A percentile compares a stretch with the other conserved stretches of the same genome.
These are phyloP conservation scores for Andrena dorsata DNA, from an alignment of 2,888 invertebrate genomes.

Conservation along the genomic window DNA sequence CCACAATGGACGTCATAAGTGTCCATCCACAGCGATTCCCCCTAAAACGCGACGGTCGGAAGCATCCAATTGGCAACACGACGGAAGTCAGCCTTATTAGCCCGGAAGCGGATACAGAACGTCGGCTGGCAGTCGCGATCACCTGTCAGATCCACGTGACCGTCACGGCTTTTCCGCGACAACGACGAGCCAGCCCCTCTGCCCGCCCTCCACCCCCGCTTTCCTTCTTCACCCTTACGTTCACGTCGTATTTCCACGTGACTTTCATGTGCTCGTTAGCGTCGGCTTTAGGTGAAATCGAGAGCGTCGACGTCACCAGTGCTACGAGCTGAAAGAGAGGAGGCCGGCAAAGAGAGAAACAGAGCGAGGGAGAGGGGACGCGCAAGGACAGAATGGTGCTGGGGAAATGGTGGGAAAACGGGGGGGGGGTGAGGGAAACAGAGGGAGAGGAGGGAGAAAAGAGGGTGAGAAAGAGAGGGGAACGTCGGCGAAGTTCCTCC, in stretches of 20 bases:
- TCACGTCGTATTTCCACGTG: constrained; percentile 81
- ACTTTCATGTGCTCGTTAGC: constrained; percentile 85
- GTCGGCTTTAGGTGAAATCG: constrained; percentile 84
- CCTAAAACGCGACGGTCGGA: background rate
- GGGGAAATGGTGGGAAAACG: constrained; percentile 6
- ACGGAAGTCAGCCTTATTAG: constrained; percentile 46
- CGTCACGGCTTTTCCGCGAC: constrained; percentile 64
- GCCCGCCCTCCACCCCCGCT: constrained; percentile 14
- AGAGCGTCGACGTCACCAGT: constrained; percentile 80
- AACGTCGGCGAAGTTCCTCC: constrained; percentile 76
- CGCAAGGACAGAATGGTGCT: constrained; percentile 14
- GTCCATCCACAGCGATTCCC: background rate
- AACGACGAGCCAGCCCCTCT: constrained; percentile 34
- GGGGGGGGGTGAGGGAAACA: constrained; percentile 35
- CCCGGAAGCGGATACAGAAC: constrained; percentile 36
- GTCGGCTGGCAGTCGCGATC: constrained; percentile 56
- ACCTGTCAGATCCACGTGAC: constrained; percentile 80
- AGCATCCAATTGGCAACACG: constrained; percentile 6
- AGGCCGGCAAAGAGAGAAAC: constrained; percentile 42
- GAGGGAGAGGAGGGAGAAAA: constrained; percentile 20
- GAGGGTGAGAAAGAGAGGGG: constrained; percentile 39
- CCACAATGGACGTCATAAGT: background rate
- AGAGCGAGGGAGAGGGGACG: constrained; percentile 18
- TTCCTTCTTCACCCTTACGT: constrained; percentile 35
- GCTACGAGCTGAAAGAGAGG: constrained; percentile 61